These are phyloP conservation scores for Zapornia atra DNA, from an alignment of 2,113 vertebrate genomes.

Conservation along the genomic window DNA sequence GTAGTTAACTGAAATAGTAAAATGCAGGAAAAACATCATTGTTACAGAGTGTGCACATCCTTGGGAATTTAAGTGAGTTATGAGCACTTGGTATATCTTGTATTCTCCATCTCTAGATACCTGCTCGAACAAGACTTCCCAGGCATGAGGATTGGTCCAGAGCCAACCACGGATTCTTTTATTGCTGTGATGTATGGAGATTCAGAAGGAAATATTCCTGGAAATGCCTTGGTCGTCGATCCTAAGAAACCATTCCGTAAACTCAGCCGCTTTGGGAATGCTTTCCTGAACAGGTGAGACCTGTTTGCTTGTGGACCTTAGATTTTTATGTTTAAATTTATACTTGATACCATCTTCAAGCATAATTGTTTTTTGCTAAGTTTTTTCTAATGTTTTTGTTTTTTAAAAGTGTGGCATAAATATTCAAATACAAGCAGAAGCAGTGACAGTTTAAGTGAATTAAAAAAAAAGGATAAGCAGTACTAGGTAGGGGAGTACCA, in stretches of 20 bases:
- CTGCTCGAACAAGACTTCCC: constrained; percentile 95
- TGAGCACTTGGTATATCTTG: not conserved
- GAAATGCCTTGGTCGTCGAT: constrained; percentile 95
- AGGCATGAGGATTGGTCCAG: constrained; percentile 96
- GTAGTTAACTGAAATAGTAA: not conserved
- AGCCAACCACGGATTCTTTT: constrained; percentile 96
- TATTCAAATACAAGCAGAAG: not conserved
- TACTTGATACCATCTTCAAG: not conserved
- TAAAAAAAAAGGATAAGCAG: not conserved
- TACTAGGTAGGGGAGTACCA: not conserved
- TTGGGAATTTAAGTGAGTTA: not conserved
- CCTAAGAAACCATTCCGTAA: constrained; percentile 96
- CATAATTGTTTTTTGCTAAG: not conserved
- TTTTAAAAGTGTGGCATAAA: not conserved
- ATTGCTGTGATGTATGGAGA: constrained; percentile 97
- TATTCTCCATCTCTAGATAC: constrained; percentile 76
- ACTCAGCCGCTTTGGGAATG: constrained; percentile 93
- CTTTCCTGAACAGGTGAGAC: constrained; percentile 92
- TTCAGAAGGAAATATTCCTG: constrained; percentile 89
- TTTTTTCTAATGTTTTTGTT: not conserved
- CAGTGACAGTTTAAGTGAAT: not conserved
- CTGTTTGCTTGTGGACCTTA: not conserved
- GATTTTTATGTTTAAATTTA: not conserved
- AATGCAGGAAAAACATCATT: not conserved
- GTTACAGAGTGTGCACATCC: not conserved